Evolutionary conservation across 92 coral and sea anemone genomes (phyloP), one percentile per base, ranked within the genome.

Genomic region (Palythoa grandiflora): DNA sequence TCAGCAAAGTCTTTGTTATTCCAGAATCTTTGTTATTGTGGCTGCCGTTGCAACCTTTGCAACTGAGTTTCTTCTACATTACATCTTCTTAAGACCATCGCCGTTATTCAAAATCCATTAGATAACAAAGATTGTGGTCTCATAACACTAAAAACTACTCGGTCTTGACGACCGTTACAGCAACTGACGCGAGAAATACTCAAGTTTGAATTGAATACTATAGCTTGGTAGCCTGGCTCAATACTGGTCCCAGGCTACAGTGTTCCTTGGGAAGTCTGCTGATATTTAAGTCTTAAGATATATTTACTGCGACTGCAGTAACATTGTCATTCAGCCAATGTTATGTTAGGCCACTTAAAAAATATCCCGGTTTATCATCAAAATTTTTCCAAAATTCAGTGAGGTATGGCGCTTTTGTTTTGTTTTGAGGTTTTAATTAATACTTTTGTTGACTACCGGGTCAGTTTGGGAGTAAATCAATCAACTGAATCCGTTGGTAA

Each of bases 51-150:
- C 63, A 55, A 1, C 63, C 0, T 28, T 55, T 55, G 63, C 13
- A 55, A 0, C 63, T 2, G 63, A 55, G 63, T 55, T 55, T 55
- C 63, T 55, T 55, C 63, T 55, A 7, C 63, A 55, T 55, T 55
- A 55, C 63, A 55, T 55, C 12, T 7, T 7, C 63, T 55, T 55
- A 5, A 55, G 63, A 55, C 63, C 63, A 55, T 55, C 63, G 63
- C 63, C 12, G 63, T 55, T 55, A 55, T 55, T 55, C 63, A 55
- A 55, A 55, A 55, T 55, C 63, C 4, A 55, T 55, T 55, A 55
- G 63, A 55, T 55, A 55, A 55, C 63, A 55, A 55, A 55, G 63
- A 55, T 55, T 55, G 63, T 55, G 63, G 63, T 55, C 63, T 55
- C 63, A 7, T 55, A n/a, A n/a, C n/a, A n/a, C 63, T 55, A 55